Conservation (phyloP, 2,888 invertebrate genomes). For the Stenchaetothrips biformis region DNA sequence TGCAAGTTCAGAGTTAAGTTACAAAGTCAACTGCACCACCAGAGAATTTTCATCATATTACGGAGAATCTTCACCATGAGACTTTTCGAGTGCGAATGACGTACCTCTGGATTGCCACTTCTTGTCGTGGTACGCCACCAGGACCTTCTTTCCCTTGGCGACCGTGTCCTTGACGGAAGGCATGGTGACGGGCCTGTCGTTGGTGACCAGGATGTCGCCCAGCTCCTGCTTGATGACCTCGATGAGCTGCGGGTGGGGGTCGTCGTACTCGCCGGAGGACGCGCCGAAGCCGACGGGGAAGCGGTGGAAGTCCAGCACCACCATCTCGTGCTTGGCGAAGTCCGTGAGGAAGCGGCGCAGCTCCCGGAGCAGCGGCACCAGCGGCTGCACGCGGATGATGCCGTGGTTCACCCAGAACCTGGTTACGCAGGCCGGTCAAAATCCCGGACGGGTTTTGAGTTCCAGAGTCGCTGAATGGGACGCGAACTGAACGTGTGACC, state of each 20-base stretch:
- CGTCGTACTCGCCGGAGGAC: constrained; percentile 44
- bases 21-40: too few relatives aligned
- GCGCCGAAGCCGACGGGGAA: constrained; percentile 63
- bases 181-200: constrained; percentile 49
- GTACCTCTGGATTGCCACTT: constrained; percentile 41
- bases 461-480: too few relatives aligned
- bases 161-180: constrained; percentile 57
- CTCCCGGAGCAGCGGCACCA: constrained; percentile 62
- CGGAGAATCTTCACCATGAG: too few relatives aligned
- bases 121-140: constrained; percentile 57
- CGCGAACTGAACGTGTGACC: too few relatives aligned
- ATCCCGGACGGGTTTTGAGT: too few relatives aligned
- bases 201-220: constrained; percentile 54
- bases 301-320: constrained; percentile 76
- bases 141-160: constrained; percentile 51
- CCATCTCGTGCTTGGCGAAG: constrained; percentile 62
- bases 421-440: too few relatives aligned
- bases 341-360: constrained; percentile 61
- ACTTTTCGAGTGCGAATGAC: too few relatives aligned
- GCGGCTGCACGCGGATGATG: constrained; percentile 61
- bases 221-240: constrained; percentile 54
- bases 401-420: constrained; percentile 73
- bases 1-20: constrained; percentile 42
- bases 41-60: too few relatives aligned
- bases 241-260: constrained; percentile 54